These are phyloP conservation scores for Cyclophora punctaria DNA, from an alignment of 2,888 invertebrate species.

Conservation along the genomic window DNA sequence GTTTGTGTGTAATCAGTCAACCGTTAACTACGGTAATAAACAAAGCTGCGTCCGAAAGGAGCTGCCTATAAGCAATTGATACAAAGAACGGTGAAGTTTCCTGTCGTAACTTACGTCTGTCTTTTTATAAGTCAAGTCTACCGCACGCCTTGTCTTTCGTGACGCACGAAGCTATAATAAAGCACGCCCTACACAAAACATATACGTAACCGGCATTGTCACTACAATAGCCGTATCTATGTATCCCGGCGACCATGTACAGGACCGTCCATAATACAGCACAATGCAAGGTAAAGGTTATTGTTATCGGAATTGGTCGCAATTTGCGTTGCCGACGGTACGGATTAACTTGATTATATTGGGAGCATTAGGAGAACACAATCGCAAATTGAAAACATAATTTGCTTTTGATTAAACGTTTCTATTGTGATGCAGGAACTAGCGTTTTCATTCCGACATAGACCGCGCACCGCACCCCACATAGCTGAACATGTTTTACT, in stretches of 20 bases:
- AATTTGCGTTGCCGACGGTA: constrained; percentile 40
- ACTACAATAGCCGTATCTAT: constrained; percentile 6
- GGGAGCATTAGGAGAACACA: constrained; percentile 19
- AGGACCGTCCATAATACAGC: constrained; percentile 28
- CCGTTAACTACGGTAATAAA: too few species aligned
- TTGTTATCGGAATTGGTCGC: constrained; percentile 51
- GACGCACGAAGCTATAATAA: constrained; percentile 1
- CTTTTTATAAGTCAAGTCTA: too few species aligned
- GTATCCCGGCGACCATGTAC: constrained; percentile 5
- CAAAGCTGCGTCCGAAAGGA: too few species aligned
- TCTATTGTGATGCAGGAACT: constrained; percentile 1
- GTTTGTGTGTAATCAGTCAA: too few species aligned
- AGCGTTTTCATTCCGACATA: too few species aligned
- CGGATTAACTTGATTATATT: constrained; percentile 35
- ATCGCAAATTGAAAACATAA: constrained; percentile 15
- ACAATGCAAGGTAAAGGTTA: constrained; percentile 69
- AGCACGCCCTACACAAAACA: constrained; percentile 2
- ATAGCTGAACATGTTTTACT: too few species aligned
- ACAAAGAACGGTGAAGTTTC: too few species aligned
- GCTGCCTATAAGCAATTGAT: too few species aligned
- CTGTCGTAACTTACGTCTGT: too few species aligned
- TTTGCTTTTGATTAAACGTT: constrained; percentile 18
- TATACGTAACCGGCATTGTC: neutral
- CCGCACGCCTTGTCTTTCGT: too few species aligned
- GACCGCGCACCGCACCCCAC: too few species aligned